These are phyloP conservation scores for Dugesia japonica DNA, from an alignment of 2,888 invertebrate genomes.

Conservation along the genomic window DNA sequence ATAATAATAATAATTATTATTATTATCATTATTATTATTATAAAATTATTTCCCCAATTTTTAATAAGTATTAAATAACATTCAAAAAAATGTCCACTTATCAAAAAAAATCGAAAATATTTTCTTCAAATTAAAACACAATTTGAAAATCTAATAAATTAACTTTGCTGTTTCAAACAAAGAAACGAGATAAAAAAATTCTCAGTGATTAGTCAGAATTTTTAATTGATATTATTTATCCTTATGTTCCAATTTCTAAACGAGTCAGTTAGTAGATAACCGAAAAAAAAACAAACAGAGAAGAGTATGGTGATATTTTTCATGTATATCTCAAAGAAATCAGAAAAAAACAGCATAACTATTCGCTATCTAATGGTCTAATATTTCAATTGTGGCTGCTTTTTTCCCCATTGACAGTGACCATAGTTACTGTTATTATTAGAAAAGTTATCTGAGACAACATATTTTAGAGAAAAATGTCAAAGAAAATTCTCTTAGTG, in stretches of 20 bases:
- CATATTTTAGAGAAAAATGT: constrained; percentile 17
- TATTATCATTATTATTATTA: too few species aligned
- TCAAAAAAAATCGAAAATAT: too few species aligned
- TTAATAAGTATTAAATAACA: too few species aligned
- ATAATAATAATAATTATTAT: too few species aligned
- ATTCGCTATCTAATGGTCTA: constrained; percentile 15
- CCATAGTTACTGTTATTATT: constrained; percentile 20
- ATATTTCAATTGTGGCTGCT: constrained; percentile 11
- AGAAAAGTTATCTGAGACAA: constrained; percentile 20
- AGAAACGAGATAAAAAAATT: neutral
- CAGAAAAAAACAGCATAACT: neutral
- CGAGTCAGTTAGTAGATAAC: neutral
- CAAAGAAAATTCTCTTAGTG: constrained; percentile 20
- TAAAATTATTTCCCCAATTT: too few species aligned
- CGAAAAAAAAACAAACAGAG: neutral
- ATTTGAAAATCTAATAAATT: neutral
- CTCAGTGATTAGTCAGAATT: neutral
- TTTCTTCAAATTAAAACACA: too few species aligned
- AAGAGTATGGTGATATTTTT: neutral
- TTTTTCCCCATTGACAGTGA: constrained; percentile 1
- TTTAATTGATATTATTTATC: constrained; percentile 20
- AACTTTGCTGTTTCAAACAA: neutral
- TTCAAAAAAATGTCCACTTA: too few species aligned
- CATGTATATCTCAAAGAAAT: constrained; percentile 1
- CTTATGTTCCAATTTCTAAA: constrained; percentile 16